phyloP scores from a whole-genome alignment of 2,113 vertebrate species.

The Columba janthina region DNA sequence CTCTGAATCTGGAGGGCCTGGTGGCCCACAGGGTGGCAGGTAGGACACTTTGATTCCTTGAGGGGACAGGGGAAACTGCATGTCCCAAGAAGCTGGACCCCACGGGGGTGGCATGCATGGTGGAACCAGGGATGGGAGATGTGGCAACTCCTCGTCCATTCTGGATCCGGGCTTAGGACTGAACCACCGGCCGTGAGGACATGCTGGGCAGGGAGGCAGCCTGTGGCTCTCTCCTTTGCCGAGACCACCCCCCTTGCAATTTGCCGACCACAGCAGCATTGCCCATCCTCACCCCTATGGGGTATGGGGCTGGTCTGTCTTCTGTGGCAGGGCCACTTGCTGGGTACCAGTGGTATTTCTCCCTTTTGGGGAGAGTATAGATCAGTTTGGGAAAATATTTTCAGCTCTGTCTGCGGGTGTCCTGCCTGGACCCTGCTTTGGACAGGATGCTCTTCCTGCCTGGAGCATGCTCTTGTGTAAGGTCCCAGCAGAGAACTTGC shows the following conservation, averaged over 20 bases:
- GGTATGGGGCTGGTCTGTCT: background rate
- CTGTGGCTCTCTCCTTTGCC: background rate
- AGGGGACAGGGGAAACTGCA: background rate
- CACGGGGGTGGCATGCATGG: background rate
- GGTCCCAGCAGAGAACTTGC: background rate
- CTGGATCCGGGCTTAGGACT: background rate
- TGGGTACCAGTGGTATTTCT: background rate
- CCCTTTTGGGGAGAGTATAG: background rate
- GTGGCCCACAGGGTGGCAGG: constrained; percentile 96
- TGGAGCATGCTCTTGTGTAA: background rate
- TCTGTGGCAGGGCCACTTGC: accelerated
- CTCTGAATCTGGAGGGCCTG: constrained; percentile 89
- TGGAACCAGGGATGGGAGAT: background rate
- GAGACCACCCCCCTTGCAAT: background rate
- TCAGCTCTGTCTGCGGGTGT: background rate
- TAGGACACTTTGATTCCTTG: constrained; percentile 74
- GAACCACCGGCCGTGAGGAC: background rate
- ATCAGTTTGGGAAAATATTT: background rate
- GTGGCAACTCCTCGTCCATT: accelerated
- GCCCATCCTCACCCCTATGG: too few relatives aligned
- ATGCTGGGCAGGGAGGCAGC: background rate
- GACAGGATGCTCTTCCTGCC: background rate
- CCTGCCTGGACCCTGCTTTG: background rate
- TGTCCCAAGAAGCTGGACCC: background rate
- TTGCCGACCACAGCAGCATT: background rate